Evolutionary conservation across 2,797 vertebrate species (phyloP), one percentile per base, ranked within the genome.

Genomic region (Scolopax rusticola): DNA sequence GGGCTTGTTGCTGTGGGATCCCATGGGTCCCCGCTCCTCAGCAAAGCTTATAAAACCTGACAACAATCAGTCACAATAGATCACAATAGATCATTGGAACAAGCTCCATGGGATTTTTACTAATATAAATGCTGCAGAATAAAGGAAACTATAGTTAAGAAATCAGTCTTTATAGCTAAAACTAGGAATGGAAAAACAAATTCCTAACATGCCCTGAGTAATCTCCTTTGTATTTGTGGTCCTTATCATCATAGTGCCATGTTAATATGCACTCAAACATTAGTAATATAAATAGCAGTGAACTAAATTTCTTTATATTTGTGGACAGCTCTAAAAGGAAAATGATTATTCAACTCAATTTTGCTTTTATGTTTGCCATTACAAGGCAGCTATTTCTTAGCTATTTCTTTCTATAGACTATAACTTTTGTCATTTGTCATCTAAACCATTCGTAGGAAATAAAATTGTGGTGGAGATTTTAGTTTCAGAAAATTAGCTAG

Each of bases 401-500:
- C 13, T 89, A 54, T 73, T 94, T 71, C 70, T 70, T 91, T 87
- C 54, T 82, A 33, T 38, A 41, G 73, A 30, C 81, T 94, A 23
- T 57, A 51, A 82, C 73, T 90, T 82, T 64, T 76, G 69, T 27
- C 64, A 77, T 76, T 69, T 71, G 61, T 78, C 84, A 89, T 45
- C 69, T 79, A 81, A 97, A 63, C 8, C n/a, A 61, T 78, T 92
- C 40, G 4, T 43, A 95, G 33, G 50, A 71, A 84, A 27, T 57
- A 51, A 78, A 95, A 85, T 5, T 43, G 28, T 45, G 8, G 24
- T 63, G 23, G 45, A n/a, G 77, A 87, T 73, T 64, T 82, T 57
- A 90, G 79, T 95, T 94, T 91, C 79, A 84, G 10, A 61, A 86
- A 96, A 53, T 61, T 91, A 79, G 9, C 69, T 32, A 54, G 25